Evolutionary conservation across 1,140 invertebrate genomes (phyloP), one percentile per base, ranked within the genome.

Genomic region (Lanistes nyassanus): DNA sequence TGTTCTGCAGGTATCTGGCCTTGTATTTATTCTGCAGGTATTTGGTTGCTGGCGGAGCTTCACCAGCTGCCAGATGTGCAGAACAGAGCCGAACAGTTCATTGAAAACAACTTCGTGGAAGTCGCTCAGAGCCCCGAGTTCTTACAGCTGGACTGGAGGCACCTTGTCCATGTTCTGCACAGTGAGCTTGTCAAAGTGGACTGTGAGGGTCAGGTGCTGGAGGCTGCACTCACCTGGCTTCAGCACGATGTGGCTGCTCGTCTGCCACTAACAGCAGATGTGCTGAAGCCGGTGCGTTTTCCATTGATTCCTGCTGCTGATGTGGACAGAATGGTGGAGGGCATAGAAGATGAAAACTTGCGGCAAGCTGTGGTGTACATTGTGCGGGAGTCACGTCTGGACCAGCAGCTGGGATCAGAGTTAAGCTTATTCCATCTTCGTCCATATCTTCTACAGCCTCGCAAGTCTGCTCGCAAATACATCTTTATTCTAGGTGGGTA

Each of bases 201-300:
- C 37, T 75, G 72, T n/a, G 85, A 86, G 68, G 64, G 39, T 53
- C 76, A 94, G 93, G 95, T 97, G 73, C 79, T 86, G 39, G 31
- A 77, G 11, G 78, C 83, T 21, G 84, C 81, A 21, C 68, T 85
- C 36, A 73, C 75, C 23, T 86, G 85, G 85, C 72, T 85, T 26
- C 73, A 80, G 23, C 80, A 83, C 73, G 74, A 84, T 58, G 51
- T 79, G n/a, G 37, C 42, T 13, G 67, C 47, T 19, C 67, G 85
- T 13, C 65, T 80, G 29, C 42, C 62, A 51, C 34, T 42, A 37
- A 60, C 83, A 11, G 78, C 79, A 72, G 80, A 85, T 42, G 77
- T 86, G 34, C 62, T 86, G 37, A 72, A 75, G 19, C 80, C 79
- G 7, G 69, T 86, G 13, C 56, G 85, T 34, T 83, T 86, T 69